Evolutionary conservation across 2,888 invertebrate genomes (phyloP), one percentile per base, ranked within the genome.

Genomic region (Scelioninae gen. 1): DNA sequence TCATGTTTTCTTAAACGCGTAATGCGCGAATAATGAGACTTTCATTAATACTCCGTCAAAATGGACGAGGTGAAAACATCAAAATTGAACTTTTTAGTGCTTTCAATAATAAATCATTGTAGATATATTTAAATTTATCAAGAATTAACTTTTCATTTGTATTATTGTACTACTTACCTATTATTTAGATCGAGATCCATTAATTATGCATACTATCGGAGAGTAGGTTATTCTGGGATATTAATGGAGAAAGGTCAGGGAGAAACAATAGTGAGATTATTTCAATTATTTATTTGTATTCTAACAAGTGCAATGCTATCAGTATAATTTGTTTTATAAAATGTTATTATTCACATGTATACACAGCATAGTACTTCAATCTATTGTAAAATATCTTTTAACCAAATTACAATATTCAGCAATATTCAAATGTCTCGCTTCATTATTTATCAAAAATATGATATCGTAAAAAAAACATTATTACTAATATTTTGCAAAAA

Each of bases 211-310:
- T n/a, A 29, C 11, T 43, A 29, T 29, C n/a, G n/a, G 11, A 45
- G 29, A 45, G 45, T 45, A 45, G 60, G 60, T 38, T 58, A 58
- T 58, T 58, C 58, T 60, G 60, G 43, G 45, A 13, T 45, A 31
- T 62, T 45, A 62, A 29, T 62, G 45, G 31, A 10, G 45, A 62
- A 62, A 62, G 45, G 29, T 62, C 45, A 45, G 23, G 23, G 23
- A 23, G 31, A 62, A 62, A 62, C 60, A 62, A 62, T 62, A 62
- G 58, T 43, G 58, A 58, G 58, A 58, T 58, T 40, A 58, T 16
- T 58, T 38, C 40, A 40, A 58, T 58, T 58, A 43, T 58, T 31
- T 53, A 53, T 31, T 53, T 53, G 10, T 9, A 29, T 51, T 9
- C 51, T 29, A 51, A 51, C 51, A 23, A 51, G 23, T 51, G 51